These are phyloP conservation scores for Mnemiopsis leidyi DNA, from an alignment of 37 sponge, comb jelly and placozoan genomes.

Conservation along the genomic window DNA sequence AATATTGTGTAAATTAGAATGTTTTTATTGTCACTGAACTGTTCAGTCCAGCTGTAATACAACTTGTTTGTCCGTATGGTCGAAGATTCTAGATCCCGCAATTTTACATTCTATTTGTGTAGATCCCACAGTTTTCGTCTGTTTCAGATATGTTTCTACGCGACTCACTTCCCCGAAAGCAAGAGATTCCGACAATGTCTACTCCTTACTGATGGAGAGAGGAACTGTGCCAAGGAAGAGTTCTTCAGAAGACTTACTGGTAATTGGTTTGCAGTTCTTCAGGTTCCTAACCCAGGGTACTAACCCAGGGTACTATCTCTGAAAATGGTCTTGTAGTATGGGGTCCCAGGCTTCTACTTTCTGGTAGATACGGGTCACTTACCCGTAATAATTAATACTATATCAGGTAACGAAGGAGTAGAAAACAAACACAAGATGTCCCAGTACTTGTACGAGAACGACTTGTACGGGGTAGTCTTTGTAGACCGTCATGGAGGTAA, in stretches of 20 bases:
- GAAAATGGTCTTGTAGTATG: no score
- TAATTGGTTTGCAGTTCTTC: neutral
- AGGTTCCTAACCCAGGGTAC: no score
- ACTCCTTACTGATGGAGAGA: constrained; percentile 36
- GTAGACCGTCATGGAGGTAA: constrained; percentile 30
- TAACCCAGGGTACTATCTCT: no score
- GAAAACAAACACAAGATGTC: constrained; percentile 51
- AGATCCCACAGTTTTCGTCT: no score
- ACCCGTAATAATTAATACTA: neutral
- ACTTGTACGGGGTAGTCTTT: constrained; percentile 48
- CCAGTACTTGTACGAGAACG: neutral
- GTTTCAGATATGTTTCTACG: constrained; percentile 38
- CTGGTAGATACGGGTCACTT: neutral
- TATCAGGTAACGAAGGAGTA: neutral
- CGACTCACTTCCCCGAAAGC: constrained; percentile 46
- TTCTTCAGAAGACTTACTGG: neutral
- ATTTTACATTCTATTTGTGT: no score
- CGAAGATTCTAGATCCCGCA: no score
- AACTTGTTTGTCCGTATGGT: no score
- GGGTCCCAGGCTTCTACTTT: no score
- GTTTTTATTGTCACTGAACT: no score
- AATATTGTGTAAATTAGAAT: no score
- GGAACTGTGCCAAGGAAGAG: constrained; percentile 60
- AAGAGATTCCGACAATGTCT: constrained; percentile 57
- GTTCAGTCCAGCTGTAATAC: no score